A percentile compares a stretch with the other conserved stretches of the same genome.
Evolutionary conservation across 2,797 vertebrate species (phyloP).

Genomic region (Coracias cyanogaster): DNA sequence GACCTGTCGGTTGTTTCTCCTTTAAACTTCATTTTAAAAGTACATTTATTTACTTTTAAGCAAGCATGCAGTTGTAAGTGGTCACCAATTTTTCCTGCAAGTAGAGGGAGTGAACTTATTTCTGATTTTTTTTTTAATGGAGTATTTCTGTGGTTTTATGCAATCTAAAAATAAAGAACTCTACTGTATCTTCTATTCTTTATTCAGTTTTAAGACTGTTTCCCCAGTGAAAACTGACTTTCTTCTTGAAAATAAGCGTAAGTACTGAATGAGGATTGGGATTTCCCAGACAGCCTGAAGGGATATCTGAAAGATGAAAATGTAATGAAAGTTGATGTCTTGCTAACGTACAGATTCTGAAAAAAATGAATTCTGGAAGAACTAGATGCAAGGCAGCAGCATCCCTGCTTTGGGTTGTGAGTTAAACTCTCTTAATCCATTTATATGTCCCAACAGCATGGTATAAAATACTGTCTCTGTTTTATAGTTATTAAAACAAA

Average conservation of each 20-base stretch:
- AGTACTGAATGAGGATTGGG: background rate
- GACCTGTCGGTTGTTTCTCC: background rate
- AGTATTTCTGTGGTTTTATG: background rate
- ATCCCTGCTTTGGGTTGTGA: background rate
- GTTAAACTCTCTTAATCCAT: background rate
- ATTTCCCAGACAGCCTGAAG: background rate
- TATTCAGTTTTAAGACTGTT: background rate
- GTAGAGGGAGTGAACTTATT: background rate
- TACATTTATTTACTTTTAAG: background rate
- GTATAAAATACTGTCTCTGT: background rate
- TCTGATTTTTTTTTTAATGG: background rate
- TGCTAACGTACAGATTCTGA: background rate
- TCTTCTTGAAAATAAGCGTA: background rate
- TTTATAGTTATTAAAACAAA: background rate
- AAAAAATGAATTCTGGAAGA: background rate
- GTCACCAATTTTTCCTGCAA: background rate
- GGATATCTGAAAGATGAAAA: background rate
- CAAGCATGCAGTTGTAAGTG: background rate
- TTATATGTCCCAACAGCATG: background rate
- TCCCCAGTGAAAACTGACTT: background rate
- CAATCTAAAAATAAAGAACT: conserved; percentile 25
- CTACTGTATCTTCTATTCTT: background rate
- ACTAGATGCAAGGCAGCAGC: background rate
- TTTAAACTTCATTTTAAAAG: background rate
- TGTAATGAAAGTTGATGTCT: background rate